Evolutionary conservation across 1,140 invertebrate species (phyloP).

Genomic region (Odontomachus brunneus): DNA sequence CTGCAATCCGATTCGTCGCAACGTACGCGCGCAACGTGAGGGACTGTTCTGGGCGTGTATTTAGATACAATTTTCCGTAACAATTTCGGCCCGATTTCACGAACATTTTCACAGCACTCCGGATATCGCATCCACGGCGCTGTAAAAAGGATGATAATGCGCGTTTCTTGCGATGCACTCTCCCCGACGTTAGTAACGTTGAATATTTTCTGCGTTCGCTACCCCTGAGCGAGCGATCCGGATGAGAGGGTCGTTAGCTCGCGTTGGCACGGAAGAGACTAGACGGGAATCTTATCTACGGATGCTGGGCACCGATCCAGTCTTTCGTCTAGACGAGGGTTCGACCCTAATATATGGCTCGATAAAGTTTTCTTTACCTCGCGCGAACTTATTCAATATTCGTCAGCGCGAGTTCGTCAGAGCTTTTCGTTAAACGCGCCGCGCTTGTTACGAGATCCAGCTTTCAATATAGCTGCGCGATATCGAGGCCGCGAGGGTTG

Average conservation of each 20-base stretch:
- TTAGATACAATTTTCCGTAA: neutral
- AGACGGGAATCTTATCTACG: slow-evolving; percentile 60
- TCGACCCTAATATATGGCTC: slow-evolving; percentile 53
- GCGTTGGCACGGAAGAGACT: slow-evolving; percentile 60
- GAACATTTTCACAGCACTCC: neutral
- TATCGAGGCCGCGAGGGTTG: neutral
- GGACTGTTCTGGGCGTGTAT: neutral
- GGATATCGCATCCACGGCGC: neutral
- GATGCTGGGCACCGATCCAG: slow-evolving; percentile 66
- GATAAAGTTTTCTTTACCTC: slow-evolving; percentile 50
- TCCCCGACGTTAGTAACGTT: slow-evolving; percentile 39
- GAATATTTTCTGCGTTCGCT: slow-evolving; percentile 59
- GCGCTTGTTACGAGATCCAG: neutral
- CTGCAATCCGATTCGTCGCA: neutral
- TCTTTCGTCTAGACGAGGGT: slow-evolving; percentile 38
- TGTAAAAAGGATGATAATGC: slow-evolving; percentile 20
- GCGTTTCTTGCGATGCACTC: neutral
- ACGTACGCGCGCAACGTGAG: neutral
- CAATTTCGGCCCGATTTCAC: neutral
- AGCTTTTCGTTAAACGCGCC: slow-evolving; percentile 19
- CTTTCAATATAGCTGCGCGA: neutral
- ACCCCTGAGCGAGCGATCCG: slow-evolving; percentile 50
- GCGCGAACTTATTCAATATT: slow-evolving; percentile 53
- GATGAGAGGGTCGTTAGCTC: slow-evolving; percentile 62
- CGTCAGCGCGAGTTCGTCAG: slow-evolving; percentile 41